Evolutionary conservation across 2,797 vertebrate species (phyloP).

Genomic region (Decapterus maruadsi): DNA sequence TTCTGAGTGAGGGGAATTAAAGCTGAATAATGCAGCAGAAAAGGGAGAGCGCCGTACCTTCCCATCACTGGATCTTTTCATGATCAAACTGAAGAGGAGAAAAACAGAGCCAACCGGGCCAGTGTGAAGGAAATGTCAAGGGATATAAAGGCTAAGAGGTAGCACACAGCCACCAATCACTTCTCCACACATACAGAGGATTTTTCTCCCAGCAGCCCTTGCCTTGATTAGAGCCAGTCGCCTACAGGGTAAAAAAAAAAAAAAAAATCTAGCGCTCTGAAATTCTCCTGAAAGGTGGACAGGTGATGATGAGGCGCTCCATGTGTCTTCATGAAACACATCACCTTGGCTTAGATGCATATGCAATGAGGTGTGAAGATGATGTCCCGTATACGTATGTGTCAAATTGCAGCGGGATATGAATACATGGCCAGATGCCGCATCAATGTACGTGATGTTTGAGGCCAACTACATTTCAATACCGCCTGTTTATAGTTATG

Average conservation of each 20-base stretch:
- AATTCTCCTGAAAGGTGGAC: slow-evolving; percentile 35
- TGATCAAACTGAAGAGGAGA: slow-evolving; percentile 45
- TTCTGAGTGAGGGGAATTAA: slow-evolving; percentile 20
- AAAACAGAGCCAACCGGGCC: slow-evolving; percentile 29
- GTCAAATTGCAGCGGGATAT: slow-evolving; percentile 37
- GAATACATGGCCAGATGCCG: background rate
- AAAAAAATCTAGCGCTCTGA: slow-evolving; percentile 28
- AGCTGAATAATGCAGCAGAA: slow-evolving; percentile 37
- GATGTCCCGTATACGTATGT: slow-evolving; percentile 30
- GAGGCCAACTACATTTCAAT: background rate
- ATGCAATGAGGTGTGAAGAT: slow-evolving; percentile 34
- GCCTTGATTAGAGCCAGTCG: slow-evolving; percentile 31
- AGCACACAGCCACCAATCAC: slow-evolving; percentile 24
- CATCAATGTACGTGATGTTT: background rate
- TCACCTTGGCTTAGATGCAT: slow-evolving; percentile 30
- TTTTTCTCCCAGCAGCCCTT: slow-evolving; percentile 4
- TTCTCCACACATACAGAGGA: background rate
- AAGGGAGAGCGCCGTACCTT: slow-evolving; percentile 31
- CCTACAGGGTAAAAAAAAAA: background rate
- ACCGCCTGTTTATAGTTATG: background rate
- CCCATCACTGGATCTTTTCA: slow-evolving; percentile 41
- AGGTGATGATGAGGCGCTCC: slow-evolving; percentile 17
- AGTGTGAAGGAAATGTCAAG: slow-evolving; percentile 52
- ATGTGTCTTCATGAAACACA: slow-evolving; percentile 18
- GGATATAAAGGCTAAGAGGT: slow-evolving; percentile 47